Evolutionary conservation across 2,797 vertebrate genomes (phyloP), one percentile per base, ranked within the genome.

Genomic region (Oryzias sinensis): DNA sequence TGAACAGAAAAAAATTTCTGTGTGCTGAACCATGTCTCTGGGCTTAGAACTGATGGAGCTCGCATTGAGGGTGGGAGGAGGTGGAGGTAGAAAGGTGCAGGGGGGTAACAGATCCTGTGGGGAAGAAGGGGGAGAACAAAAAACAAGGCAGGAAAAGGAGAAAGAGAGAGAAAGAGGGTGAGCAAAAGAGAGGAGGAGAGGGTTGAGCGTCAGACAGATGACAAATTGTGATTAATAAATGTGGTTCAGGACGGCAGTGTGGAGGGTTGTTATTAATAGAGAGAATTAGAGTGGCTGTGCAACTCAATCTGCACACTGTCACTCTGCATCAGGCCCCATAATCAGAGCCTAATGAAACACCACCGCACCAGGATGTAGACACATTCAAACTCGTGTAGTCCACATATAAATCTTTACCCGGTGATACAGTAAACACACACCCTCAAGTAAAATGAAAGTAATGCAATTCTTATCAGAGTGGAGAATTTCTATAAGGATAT

Each of bases 201-300:
- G 87, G 88, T 73, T 88, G 88, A 88, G 86, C 77, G 53, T 79
- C 8, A 84, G 90, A 89, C 90, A 90, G 88, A 90, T 92, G 90
- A 93, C 92, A 93, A 92, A 93, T 93, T 92, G 92, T 92, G 92
- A 93, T 93, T 91, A 93, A 93, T 93, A 93, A 93, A 92, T 91
- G 90, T 90, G 89, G 85, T 92, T 90, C 80, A 76, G 88, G 87
- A 88, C 66, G 70, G 84, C 82, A 89, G 87, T 89, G 89, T 88
- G 85, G 84, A 87, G 87, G 82, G 82, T 85, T 90, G 85, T 91
- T 93, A 92, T 93, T 93, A 93, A 93, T 93, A 91, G 90, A 90
- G 88, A 92, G 90, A 92, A 92, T 93, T 90, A 92, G 89, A 90
- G 83, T 79, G 83, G 87, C 87, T 88, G 91, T 90, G 91, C 90